phyloP scores from a whole-genome alignment of 2,797 vertebrate genomes.

The Telmatherina bonti region DNA sequence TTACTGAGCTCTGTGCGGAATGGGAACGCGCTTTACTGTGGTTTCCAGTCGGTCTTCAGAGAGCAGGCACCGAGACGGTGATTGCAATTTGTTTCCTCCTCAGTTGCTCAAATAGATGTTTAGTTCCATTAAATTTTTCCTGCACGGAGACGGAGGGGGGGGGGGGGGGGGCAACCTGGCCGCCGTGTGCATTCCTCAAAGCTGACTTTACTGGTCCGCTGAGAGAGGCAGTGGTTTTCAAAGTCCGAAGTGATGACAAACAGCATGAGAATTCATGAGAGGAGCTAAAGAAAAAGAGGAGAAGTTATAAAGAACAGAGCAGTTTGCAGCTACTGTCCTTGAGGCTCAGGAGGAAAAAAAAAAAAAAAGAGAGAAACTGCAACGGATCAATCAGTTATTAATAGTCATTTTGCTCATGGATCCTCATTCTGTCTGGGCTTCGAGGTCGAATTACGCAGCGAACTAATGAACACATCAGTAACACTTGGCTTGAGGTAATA shows the following conservation, averaged over 20 bases:
- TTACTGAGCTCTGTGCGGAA: constrained; percentile 46
- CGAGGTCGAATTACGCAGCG: constrained; percentile 50
- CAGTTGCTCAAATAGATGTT: constrained; percentile 58
- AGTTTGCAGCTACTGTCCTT: constrained; percentile 48
- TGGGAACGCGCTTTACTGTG: constrained; percentile 44
- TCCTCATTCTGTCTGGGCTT: constrained; percentile 45
- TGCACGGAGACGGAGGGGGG: constrained; percentile 36
- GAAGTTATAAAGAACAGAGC: constrained; percentile 10
- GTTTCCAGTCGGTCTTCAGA: constrained; percentile 41
- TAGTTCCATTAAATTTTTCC: constrained; percentile 68
- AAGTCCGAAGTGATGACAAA: constrained; percentile 57
- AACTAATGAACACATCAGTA: constrained; percentile 71
- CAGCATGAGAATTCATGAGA: constrained; percentile 58
- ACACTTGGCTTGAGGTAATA: constrained; percentile 65
- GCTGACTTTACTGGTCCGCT: constrained; percentile 64
- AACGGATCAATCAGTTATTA: constrained; percentile 56
- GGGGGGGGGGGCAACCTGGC: constrained; percentile 47
- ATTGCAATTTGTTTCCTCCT: constrained; percentile 59
- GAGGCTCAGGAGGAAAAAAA: constrained; percentile 3
- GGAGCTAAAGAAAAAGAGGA: constrained; percentile 36
- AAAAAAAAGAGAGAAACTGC: not conserved
- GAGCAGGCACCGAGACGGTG: constrained; percentile 25
- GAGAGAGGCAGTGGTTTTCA: constrained; percentile 50
- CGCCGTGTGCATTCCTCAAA: constrained; percentile 55
- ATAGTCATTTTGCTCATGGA: constrained; percentile 43